These are phyloP conservation scores for Pogonomyrmex californicus DNA, from an alignment of 1,140 invertebrate genomes.

Conservation along the genomic window DNA sequence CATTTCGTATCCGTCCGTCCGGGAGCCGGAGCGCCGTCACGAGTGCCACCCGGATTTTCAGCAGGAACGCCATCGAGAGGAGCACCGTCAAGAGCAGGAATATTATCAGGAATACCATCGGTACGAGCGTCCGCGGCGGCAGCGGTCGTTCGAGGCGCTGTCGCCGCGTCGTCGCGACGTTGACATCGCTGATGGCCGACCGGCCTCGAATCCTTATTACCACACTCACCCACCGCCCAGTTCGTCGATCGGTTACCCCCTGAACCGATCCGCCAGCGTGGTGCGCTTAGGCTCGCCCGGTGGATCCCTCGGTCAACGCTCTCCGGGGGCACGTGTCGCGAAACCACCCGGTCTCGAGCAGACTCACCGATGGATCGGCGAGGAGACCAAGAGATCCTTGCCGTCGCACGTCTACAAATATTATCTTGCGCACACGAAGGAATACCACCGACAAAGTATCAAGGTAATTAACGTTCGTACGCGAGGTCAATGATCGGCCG, in stretches of 20 bases:
- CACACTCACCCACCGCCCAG: slow-evolving; percentile 81
- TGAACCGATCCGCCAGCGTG: slow-evolving; percentile 80
- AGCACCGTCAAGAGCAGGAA: slow-evolving; percentile 15
- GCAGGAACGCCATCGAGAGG: slow-evolving; percentile 10
- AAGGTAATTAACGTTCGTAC: slow-evolving; percentile 86
- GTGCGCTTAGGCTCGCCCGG: slow-evolving; percentile 81
- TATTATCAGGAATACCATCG: slow-evolving; percentile 8
- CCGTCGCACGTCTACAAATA: slow-evolving; percentile 91
- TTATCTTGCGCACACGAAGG: slow-evolving; percentile 88
- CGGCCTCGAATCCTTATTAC: slow-evolving; percentile 80
- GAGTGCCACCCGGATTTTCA: slow-evolving; percentile 27
- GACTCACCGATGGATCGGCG: slow-evolving; percentile 89
- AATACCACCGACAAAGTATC: slow-evolving; percentile 87
- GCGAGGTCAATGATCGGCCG: slow-evolving; percentile 7
- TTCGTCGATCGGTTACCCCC: slow-evolving; percentile 66
- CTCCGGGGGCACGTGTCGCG: slow-evolving; percentile 75
- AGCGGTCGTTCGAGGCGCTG: slow-evolving; percentile 70
- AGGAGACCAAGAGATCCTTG: slow-evolving; percentile 89
- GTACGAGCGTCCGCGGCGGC: slow-evolving; percentile 58
- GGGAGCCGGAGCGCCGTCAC: slow-evolving; percentile 60
- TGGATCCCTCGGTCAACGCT: slow-evolving; percentile 78
- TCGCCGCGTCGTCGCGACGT: slow-evolving; percentile 68
- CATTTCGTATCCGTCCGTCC: slow-evolving; percentile 64
- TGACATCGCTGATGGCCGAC: slow-evolving; percentile 70
- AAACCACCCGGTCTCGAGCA: slow-evolving; percentile 78